phyloP scores from a whole-genome alignment of 2,888 invertebrate species.

The Orchesellides sinensis region DNA sequence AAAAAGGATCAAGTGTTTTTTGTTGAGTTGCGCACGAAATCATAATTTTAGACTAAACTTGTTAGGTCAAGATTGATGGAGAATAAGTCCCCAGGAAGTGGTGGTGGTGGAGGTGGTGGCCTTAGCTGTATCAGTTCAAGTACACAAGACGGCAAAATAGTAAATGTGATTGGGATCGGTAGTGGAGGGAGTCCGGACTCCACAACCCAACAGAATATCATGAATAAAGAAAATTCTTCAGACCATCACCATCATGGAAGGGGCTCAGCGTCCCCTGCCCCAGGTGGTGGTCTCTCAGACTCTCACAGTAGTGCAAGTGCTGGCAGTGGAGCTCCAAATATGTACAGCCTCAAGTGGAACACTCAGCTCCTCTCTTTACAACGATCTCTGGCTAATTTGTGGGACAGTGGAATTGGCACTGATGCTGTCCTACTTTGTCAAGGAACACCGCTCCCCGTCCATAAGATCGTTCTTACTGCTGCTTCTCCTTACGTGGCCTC shows the following conservation, averaged over 20 bases:
- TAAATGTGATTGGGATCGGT: slow-evolving; percentile 57
- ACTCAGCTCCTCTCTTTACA: slow-evolving; percentile 72
- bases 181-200: slow-evolving; percentile 74
- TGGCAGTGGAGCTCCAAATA: slow-evolving; percentile 68
- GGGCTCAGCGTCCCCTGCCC: slow-evolving; percentile 68
- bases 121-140: slow-evolving; percentile 72
- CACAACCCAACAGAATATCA: slow-evolving; percentile 70
- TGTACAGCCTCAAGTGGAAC: slow-evolving; percentile 74
- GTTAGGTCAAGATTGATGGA: slow-evolving; percentile 70
- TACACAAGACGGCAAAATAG: slow-evolving; percentile 67
- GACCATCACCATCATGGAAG: slow-evolving; percentile 57
- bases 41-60: slow-evolving; percentile 23
- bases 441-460: slow-evolving; percentile 74
- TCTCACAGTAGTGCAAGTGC: slow-evolving; percentile 63
- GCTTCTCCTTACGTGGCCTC: slow-evolving; percentile 75
- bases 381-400: slow-evolving; percentile 75
- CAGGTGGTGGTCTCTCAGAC: slow-evolving; percentile 62
- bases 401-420: slow-evolving; percentile 75
- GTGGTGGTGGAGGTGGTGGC: slow-evolving; percentile 70
- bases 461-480: slow-evolving; percentile 74
- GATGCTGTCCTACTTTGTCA: slow-evolving; percentile 75
- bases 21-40: background rate
- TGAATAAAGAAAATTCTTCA: slow-evolving; percentile 63
- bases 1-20: slow-evolving; percentile 31
- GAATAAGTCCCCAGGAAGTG: slow-evolving; percentile 74